Evolutionary conservation across 2,797 vertebrate genomes (phyloP).

Genomic region (Cirrhinus molitorella): DNA sequence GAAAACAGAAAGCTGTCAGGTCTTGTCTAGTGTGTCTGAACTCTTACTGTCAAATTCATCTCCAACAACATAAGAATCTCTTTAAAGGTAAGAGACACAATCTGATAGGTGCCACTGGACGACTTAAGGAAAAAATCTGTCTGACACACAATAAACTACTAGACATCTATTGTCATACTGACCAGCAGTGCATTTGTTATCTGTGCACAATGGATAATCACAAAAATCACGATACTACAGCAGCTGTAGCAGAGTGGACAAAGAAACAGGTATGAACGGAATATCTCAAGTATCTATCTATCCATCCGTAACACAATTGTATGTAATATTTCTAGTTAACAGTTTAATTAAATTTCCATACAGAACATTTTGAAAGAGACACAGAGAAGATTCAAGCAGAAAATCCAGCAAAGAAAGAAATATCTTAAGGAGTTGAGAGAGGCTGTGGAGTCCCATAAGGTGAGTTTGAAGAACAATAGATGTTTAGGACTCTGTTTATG

Average conservation of each 20-base stretch:
- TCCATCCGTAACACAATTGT: too few species aligned
- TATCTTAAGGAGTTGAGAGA: too few species aligned
- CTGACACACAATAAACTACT: not conserved
- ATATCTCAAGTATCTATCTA: too few species aligned
- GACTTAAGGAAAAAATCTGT: not conserved
- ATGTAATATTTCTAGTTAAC: too few species aligned
- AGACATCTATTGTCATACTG: not conserved
- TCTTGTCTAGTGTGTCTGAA: not conserved
- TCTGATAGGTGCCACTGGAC: not conserved
- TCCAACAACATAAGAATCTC: not conserved
- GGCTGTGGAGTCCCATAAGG: too few species aligned
- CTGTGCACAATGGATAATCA: not conserved
- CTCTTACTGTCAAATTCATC: not conserved
- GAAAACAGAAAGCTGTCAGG: too few species aligned
- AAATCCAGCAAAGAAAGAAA: too few species aligned
- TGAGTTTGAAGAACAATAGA: too few species aligned
- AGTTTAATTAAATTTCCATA: too few species aligned
- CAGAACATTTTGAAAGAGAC: too few species aligned
- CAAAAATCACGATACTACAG: not conserved
- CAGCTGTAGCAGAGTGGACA: not conserved
- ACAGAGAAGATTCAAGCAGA: too few species aligned
- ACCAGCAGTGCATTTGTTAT: not conserved
- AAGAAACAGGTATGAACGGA: not conserved
- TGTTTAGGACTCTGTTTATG: too few species aligned
- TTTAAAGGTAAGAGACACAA: conserved; percentile 1